phyloP scores from a whole-genome alignment of 1,140 invertebrate species.

The Eriosoma lanigerum region DNA sequence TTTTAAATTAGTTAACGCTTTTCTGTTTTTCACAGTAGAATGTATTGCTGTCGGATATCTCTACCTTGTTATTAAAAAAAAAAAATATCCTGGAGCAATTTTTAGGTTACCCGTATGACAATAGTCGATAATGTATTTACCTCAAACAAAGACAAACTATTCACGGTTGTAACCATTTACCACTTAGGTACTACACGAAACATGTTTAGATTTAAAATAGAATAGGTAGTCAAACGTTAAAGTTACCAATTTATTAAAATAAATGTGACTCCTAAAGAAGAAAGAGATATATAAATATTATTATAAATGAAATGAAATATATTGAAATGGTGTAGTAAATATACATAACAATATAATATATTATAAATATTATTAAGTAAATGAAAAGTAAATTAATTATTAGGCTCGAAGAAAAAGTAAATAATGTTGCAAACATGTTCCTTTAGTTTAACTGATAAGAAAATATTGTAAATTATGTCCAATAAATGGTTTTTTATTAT shows the following conservation, averaged over 20 bases:
- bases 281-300: conserved; percentile 10
- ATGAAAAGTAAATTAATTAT: conserved; percentile 15
- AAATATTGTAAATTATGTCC: conserved; percentile 49
- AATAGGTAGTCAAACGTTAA: conserved; percentile 35
- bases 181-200: neutral
- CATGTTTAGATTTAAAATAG: conserved; percentile 21
- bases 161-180: neutral
- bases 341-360: too few species aligned
- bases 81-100: conserved; percentile 16
- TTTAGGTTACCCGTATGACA: conserved; percentile 31
- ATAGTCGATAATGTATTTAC: conserved; percentile 20
- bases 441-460: conserved; percentile 50
- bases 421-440: conserved; percentile 45
- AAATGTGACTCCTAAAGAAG: conserved; percentile 18
- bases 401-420: conserved; percentile 12
- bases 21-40: conserved; percentile 5
- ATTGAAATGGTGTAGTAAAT: neutral
- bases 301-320: conserved; percentile 26
- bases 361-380: neutral
- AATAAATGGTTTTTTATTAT: conserved; percentile 20
- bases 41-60: neutral
- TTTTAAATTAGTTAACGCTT: neutral
- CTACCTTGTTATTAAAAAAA: neutral
- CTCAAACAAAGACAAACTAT: conserved; percentile 25
- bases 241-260: conserved; percentile 46